These are phyloP conservation scores for Lamprotornis superbus DNA, from an alignment of 2,113 vertebrate genomes.

Conservation along the genomic window DNA sequence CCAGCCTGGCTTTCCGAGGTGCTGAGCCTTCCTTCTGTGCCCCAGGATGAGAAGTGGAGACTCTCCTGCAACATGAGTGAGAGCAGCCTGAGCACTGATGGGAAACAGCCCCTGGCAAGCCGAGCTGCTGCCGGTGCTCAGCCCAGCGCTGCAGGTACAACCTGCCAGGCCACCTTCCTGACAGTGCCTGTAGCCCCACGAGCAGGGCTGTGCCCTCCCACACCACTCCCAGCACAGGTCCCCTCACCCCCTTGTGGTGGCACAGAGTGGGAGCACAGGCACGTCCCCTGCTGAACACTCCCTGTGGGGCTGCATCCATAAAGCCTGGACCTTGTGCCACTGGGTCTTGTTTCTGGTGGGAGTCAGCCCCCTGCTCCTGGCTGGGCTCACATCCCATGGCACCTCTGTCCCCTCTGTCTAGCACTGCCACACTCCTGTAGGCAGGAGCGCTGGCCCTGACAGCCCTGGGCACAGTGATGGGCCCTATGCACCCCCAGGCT, in stretches of 20 bases:
- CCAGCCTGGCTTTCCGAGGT: not conserved
- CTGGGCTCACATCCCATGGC: rapidly evolving
- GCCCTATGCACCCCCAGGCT: not conserved
- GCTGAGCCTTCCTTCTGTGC: not conserved
- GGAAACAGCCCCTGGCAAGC: not conserved
- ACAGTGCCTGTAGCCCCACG: not conserved
- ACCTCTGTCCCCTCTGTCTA: not conserved
- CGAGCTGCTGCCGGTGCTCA: not conserved
- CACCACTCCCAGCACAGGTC: not conserved
- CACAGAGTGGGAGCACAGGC: not conserved
- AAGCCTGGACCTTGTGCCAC: rapidly evolving
- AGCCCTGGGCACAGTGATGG: rapidly evolving
- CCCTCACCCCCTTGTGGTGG: not conserved
- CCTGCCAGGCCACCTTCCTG: not conserved
- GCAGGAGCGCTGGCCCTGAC: rapidly evolving
- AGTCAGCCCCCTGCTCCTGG: not conserved
- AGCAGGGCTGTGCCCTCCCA: not conserved
- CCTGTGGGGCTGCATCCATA: rapidly evolving
- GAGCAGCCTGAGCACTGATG: not conserved
- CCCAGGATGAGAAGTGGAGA: not conserved
- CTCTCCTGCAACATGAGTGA: not conserved
- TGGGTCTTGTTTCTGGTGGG: not conserved
- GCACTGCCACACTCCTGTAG: rapidly evolving
- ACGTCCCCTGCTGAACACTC: rapidly evolving
- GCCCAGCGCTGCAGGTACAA: not conserved